Percentiles rank a stretch among this genome's conserved stretches.
phyloP scores from a whole-genome alignment of 92 coral and sea anemone species.

The Zoanthus sociatus region DNA sequence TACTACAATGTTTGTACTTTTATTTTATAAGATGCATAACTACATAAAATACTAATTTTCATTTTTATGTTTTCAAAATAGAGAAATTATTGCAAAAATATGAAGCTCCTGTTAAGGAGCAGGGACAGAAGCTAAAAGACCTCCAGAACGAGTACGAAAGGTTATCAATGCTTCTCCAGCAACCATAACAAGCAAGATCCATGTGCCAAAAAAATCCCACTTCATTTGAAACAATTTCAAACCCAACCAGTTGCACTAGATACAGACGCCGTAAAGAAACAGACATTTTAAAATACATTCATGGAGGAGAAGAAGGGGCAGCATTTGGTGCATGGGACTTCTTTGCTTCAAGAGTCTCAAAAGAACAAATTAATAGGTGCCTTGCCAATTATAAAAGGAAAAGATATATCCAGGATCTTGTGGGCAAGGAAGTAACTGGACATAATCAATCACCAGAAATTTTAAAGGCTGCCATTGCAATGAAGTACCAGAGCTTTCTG shows the following conservation, averaged over 20 bases:
- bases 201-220: too few relatives aligned
- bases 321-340: conserved; percentile 77
- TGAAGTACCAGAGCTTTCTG: conserved; percentile 59
- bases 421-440: conserved; percentile 61
- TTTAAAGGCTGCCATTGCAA: conserved; percentile 32
- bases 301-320: conserved; percentile 71
- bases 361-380: too few relatives aligned
- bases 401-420: conserved; percentile 69
- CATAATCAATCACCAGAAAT: conserved; percentile 67
- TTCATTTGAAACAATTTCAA: too few relatives aligned
- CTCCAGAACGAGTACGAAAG: neutral
- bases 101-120: neutral
- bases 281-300: neutral
- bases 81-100: neutral
- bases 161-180: neutral
- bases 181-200: too few relatives aligned
- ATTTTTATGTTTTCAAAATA: neutral
- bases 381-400: conserved; percentile 7
- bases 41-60: neutral
- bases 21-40: neutral
- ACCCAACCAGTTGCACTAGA: too few relatives aligned
- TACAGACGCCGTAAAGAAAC: neutral
- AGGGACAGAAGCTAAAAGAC: neutral
- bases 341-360: conserved; percentile 59
- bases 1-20: neutral